Conservation (phyloP, 2,113 vertebrate species). For the Larimichthys crocea region DNA sequence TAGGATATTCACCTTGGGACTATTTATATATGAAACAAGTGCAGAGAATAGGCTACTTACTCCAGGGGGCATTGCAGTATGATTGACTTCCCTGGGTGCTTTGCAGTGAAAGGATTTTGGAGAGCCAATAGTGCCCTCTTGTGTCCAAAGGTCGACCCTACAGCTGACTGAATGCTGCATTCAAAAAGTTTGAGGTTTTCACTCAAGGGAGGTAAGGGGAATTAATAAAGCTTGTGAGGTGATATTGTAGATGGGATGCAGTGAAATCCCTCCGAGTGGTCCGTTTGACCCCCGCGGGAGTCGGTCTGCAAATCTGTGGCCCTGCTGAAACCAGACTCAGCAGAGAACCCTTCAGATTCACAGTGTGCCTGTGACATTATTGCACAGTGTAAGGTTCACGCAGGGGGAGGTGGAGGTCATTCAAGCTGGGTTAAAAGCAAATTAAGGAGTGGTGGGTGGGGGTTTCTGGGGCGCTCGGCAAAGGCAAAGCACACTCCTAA, state of each 20-base stretch:
- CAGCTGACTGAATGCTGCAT: neutral
- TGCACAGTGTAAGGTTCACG: conserved; percentile 22
- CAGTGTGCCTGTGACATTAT: conserved; percentile 15
- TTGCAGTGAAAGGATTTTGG: conserved; percentile 15
- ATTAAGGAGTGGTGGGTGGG: conserved; percentile 21
- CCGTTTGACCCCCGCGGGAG: conserved; percentile 17
- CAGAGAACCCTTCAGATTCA: conserved; percentile 36
- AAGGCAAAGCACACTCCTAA: conserved; percentile 20
- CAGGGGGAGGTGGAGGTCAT: conserved; percentile 15
- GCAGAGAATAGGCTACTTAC: conserved; percentile 56
- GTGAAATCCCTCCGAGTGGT: conserved; percentile 33
- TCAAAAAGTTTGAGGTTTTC: conserved; percentile 34
- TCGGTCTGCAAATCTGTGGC: conserved; percentile 10
- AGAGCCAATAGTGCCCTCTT: conserved; percentile 73
- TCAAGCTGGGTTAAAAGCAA: conserved; percentile 59
- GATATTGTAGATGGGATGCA: conserved; percentile 27
- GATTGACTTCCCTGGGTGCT: conserved; percentile 47
- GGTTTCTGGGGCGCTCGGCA: conserved; percentile 43
- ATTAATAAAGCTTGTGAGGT: conserved; percentile 23
- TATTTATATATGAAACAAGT: conserved; percentile 73
- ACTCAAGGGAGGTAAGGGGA: conserved; percentile 34
- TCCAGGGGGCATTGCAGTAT: conserved; percentile 58
- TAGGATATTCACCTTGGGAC: conserved; percentile 72
- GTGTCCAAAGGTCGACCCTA: conserved; percentile 45
- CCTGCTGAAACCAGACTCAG: conserved; percentile 1